Conservation (phyloP, 2,113 vertebrate genomes). For the Strigops habroptila region DNA sequence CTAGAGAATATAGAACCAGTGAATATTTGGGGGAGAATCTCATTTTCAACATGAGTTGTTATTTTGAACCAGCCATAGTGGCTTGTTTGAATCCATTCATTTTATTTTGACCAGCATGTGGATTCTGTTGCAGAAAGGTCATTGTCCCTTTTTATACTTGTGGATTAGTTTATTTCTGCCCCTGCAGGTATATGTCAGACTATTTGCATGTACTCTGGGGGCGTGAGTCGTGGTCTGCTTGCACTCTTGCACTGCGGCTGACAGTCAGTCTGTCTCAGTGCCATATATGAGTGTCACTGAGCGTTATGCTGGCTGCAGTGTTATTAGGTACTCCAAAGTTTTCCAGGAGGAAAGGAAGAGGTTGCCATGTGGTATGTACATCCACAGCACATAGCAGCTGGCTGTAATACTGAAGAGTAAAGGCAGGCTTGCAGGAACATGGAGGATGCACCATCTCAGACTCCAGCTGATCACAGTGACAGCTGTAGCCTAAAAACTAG, state of each 20-base stretch:
- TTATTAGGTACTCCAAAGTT: not conserved
- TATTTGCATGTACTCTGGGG: not conserved
- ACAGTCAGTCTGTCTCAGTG: not conserved
- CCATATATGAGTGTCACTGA: not conserved
- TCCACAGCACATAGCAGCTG: not conserved
- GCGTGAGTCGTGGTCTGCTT: accelerated
- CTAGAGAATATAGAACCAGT: not conserved
- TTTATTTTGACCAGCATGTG: not conserved
- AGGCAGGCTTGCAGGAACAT: accelerated
- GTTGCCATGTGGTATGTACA: not conserved
- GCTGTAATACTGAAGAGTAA: accelerated
- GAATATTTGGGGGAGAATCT: not conserved
- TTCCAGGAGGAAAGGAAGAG: not conserved
- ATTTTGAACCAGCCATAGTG: not conserved
- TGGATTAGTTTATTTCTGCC: not conserved
- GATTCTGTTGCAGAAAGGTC: not conserved
- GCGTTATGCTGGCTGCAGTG: not conserved
- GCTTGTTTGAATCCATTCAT: not conserved
- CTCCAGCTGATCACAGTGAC: accelerated
- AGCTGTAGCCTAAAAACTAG: not conserved
- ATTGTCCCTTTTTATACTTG: not conserved
- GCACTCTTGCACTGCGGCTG: accelerated
- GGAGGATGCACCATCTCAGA: not conserved
- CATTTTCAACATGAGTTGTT: not conserved
- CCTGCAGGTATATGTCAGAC: not conserved